A percentile compares a stretch with the other conserved stretches of the same genome.
phyloP scores from a whole-genome alignment of 2,888 invertebrate species.

The Philopedon plagiatum region DNA sequence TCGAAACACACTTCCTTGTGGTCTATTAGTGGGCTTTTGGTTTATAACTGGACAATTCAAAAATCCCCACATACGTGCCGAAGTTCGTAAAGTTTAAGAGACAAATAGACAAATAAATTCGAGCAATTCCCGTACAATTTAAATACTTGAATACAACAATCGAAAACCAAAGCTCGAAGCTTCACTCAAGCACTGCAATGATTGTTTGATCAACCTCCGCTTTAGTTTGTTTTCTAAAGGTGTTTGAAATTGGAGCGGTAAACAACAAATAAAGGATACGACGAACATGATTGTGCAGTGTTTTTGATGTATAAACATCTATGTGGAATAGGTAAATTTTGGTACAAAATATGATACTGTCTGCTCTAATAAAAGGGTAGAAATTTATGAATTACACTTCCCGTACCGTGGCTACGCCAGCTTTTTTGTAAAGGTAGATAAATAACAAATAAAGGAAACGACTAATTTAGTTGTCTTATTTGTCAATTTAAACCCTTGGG shows the following conservation, averaged over 20 bases:
- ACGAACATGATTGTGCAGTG: neutral
- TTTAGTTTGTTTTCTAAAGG: constrained; percentile 19
- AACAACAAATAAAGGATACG: neutral
- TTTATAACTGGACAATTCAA: neutral
- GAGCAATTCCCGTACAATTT: constrained; percentile 9
- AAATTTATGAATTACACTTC: no score
- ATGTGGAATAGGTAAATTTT: neutral
- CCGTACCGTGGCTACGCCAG: no score
- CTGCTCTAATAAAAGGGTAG: no score
- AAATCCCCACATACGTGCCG: neutral
- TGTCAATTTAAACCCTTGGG: no score
- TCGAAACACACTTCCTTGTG: no score
- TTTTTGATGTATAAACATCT: neutral
- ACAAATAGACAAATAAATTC: constrained; percentile 20
- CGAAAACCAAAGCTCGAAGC: constrained; percentile 19
- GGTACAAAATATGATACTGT: neutral
- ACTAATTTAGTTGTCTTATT: no score
- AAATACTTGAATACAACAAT: constrained; percentile 23
- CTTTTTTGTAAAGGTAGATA: no score
- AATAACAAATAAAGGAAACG: no score
- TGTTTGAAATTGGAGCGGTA: neutral
- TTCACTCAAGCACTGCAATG: constrained; percentile 21
- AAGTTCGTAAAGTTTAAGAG: neutral
- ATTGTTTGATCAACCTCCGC: constrained; percentile 24
- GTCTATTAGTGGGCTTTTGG: no score